These are phyloP conservation scores for Pammene fasciana DNA, from an alignment of 2,888 invertebrate species.

Conservation along the genomic window DNA sequence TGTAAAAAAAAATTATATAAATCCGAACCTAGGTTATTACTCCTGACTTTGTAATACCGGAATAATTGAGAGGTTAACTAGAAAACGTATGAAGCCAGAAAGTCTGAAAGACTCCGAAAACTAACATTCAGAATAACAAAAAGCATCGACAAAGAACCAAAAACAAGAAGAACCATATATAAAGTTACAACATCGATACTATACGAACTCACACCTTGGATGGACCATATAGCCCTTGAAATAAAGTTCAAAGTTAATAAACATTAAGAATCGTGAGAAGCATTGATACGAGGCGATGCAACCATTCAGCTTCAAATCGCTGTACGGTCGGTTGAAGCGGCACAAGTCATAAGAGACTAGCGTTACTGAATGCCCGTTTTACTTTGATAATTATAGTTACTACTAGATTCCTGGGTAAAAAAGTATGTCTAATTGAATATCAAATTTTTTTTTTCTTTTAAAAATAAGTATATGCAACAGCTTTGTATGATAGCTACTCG, in stretches of 20 bases:
- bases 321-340: background rate
- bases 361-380: background rate
- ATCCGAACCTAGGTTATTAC: too few species aligned
- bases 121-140: background rate
- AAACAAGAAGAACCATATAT: background rate
- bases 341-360: constrained; percentile 1
- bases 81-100: background rate
- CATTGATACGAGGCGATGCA: background rate
- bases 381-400: too few species aligned
- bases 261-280: background rate
- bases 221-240: too few species aligned
- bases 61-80: too few species aligned
- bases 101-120: background rate
- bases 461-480: too few species aligned
- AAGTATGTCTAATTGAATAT: too few species aligned
- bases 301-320: constrained; percentile 8
- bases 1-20: too few species aligned
- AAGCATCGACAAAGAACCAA: background rate
- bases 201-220: background rate
- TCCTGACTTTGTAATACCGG: too few species aligned
- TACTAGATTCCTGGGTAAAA: too few species aligned
- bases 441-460: too few species aligned
- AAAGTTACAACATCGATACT: background rate
- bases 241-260: background rate
- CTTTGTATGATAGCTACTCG: too few species aligned